A percentile compares a stretch with the other conserved stretches of the same genome.
Conservation (phyloP, 35 echinoderm and acorn worm species). For the Ophiothrix spiculata region DNA sequence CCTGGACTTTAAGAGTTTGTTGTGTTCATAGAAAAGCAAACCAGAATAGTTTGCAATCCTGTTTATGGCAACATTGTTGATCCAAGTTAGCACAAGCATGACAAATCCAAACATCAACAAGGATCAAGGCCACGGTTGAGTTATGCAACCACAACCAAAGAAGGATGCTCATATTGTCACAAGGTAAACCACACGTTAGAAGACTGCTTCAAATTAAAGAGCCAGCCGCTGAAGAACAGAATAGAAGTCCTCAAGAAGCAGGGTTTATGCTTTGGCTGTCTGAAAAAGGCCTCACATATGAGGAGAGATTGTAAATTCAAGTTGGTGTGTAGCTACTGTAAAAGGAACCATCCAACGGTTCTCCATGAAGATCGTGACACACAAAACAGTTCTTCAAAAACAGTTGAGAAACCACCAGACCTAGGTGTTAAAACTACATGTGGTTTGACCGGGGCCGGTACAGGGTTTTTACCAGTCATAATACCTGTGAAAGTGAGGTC, state of each 20-base stretch:
- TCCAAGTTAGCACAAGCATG: no score
- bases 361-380: constrained; percentile 3
- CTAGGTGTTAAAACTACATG: neutral
- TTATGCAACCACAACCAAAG: no score
- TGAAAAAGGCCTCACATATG: constrained; percentile 1
- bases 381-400: no score
- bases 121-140: no score
- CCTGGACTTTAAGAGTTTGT: neutral
- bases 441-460: neutral
- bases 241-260: neutral
- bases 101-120: no score
- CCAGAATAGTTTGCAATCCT: no score
- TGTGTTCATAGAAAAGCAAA: no score
- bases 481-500: neutral
- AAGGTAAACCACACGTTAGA: neutral
- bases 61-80: no score
- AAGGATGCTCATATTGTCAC: no score
- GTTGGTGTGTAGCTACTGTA: constrained; percentile 17
- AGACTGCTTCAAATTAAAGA: neutral
- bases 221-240: neutral
- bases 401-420: neutral
- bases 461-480: neutral
- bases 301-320: neutral
- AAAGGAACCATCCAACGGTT: neutral
- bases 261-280: constrained; percentile 1